Evolutionary conservation across 2,113 vertebrate species (phyloP), one percentile per base, ranked within the genome.

Genomic region (Mus pahari): DNA sequence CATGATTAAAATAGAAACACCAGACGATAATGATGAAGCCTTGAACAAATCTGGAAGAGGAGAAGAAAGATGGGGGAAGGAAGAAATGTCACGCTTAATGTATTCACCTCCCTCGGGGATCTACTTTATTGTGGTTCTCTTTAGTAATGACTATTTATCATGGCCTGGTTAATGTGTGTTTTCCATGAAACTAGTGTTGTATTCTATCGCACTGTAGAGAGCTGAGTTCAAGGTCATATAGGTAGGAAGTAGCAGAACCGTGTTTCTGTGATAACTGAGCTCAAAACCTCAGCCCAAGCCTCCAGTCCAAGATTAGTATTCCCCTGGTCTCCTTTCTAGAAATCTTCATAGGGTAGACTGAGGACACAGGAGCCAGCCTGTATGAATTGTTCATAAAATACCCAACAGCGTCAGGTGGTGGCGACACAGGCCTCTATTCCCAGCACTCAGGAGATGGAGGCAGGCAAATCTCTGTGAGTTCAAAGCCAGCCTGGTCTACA

Each of bases 1-100:
- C 97, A 96, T n/a, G 94, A 97, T 95, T 96, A 97, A 97, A 97
- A 96, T 95, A 97, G 96, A 95, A 97, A 97, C 75, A 93, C 92
- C 93, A 95, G 95, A 70, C 3, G 36, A 62, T 89, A 81, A 75
- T 70, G 82, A 97, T 6, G 92, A 97, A 45, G 53, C 86, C 88
- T 64, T 16, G 12, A 92, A 90, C 74, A 60, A 36, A 94, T 62
- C 86, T 71, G 50, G 78, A 50, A 86, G 86, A 78, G n/a, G 87
- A 50, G 31, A 64, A 33, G 58, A 31, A 75, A 68, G 36, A 78
- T 4, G 31, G 48, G 81, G 33, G 90, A 73, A 88, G 17, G 26
- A 19, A 86, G 82, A 62, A 5, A 3, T 66, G 70, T 86, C 96
- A 91, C 22, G 45, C 92, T 91, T 95, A 87, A 92, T 95, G 73